phyloP scores from a whole-genome alignment of 2,888 invertebrate genomes.

The Pomacea canaliculata region DNA sequence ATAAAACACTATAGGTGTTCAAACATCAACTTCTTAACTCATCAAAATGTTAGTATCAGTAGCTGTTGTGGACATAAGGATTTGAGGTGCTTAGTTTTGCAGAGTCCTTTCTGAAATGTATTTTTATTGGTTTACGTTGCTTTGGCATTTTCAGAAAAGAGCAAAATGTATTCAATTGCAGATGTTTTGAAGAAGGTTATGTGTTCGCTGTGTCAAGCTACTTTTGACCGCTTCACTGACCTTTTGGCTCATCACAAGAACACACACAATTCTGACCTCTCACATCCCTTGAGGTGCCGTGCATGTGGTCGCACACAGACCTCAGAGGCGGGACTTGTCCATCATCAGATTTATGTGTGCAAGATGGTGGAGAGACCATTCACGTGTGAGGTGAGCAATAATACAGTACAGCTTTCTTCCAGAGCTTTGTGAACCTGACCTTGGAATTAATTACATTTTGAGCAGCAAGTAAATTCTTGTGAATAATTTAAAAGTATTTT shows the following conservation, averaged over 20 bases:
- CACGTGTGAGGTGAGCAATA: slow-evolving; percentile 28
- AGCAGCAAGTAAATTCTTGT: too few species aligned
- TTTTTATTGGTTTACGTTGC: too few species aligned
- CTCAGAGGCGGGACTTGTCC: slow-evolving; percentile 35
- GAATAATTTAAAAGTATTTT: too few species aligned
- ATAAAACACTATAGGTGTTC: too few species aligned
- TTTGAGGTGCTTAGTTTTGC: too few species aligned
- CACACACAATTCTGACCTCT: slow-evolving; percentile 34
- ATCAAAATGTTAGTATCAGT: too few species aligned
- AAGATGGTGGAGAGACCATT: slow-evolving; percentile 37
- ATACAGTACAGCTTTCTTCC: not conserved
- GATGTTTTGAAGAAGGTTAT: slow-evolving; percentile 35
- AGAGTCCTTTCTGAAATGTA: too few species aligned
- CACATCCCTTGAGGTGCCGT: slow-evolving; percentile 33
- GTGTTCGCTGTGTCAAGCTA: slow-evolving; percentile 36
- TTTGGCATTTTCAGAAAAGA: too few species aligned
- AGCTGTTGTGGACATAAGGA: too few species aligned
- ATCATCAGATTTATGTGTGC: slow-evolving; percentile 38
- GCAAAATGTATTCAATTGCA: not conserved
- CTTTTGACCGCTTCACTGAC: slow-evolving; percentile 37
- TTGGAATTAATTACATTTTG: too few species aligned
- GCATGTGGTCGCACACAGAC: slow-evolving; percentile 38
- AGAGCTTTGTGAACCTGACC: too few species aligned
- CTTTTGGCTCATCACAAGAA: slow-evolving; percentile 37
- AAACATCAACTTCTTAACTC: too few species aligned